Evolutionary conservation across 2,888 invertebrate genomes (phyloP).

Genomic region (Epicampocera succincta): DNA sequence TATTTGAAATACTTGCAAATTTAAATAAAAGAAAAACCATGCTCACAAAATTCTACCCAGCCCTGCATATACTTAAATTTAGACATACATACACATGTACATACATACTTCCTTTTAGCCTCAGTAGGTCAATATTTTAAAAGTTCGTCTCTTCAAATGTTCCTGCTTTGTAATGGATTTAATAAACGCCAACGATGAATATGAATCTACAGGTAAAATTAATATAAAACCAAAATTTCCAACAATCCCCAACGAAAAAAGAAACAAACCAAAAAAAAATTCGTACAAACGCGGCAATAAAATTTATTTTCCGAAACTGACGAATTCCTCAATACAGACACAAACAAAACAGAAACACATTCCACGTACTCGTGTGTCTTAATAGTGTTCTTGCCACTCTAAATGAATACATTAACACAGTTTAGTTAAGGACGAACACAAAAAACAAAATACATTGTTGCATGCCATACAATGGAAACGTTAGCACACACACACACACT

Average conservation of each 20-base stretch:
- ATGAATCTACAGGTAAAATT: slow-evolving; percentile 61
- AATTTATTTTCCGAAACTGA: slow-evolving; percentile 2
- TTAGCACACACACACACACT: background rate
- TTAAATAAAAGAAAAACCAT: no score
- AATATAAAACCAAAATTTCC: slow-evolving; percentile 5
- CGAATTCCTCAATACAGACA: background rate
- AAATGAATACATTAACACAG: slow-evolving; percentile 66
- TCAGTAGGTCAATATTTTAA: no score
- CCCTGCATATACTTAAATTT: no score
- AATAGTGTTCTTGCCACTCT: background rate
- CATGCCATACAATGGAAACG: slow-evolving; percentile 13
- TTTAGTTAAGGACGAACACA: slow-evolving; percentile 41
- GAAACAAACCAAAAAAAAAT: no score
- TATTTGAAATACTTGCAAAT: no score
- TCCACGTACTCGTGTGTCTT: background rate
- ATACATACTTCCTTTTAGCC: no score
- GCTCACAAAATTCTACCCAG: no score
- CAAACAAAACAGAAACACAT: background rate
- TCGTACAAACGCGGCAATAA: background rate
- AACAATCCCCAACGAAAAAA: background rate
- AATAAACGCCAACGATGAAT: slow-evolving; percentile 5
- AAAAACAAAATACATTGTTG: slow-evolving; percentile 33
- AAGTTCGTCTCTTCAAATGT: background rate
- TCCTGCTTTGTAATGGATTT: background rate
- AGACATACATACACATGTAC: no score